phyloP scores from a whole-genome alignment of 2,113 vertebrate genomes.

The Anhinga rufa region DNA sequence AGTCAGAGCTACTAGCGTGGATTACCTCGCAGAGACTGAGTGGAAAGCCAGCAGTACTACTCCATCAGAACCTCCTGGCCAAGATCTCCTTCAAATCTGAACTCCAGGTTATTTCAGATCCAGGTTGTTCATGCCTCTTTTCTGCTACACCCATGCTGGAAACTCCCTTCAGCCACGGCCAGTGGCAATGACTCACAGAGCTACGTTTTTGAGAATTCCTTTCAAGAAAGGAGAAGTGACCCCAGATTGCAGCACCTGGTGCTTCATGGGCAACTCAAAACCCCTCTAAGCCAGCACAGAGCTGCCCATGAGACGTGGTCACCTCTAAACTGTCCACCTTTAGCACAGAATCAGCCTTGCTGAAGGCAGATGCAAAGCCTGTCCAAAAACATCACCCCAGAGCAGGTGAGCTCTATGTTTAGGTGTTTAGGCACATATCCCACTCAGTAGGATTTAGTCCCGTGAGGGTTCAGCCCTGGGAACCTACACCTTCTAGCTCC shows the following conservation, averaged over 20 bases:
- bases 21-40: background rate
- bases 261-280: background rate
- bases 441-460: background rate
- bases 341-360: background rate
- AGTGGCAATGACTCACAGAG: background rate
- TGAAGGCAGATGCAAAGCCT: background rate
- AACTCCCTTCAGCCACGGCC: background rate
- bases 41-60: too few species aligned
- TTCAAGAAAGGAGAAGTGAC: background rate
- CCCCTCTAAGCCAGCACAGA: background rate
- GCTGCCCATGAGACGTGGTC: background rate
- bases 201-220: background rate
- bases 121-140: background rate
- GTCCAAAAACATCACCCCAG: background rate
- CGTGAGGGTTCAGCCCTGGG: background rate
- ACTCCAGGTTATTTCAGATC: background rate
- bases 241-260: background rate
- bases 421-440: background rate
- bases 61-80: background rate
- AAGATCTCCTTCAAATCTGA: background rate
- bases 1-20: background rate
- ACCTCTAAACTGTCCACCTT: background rate
- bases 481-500: background rate
- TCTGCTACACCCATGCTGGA: background rate
- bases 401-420: fast-evolving